Conservation (phyloP, 2,113 vertebrate genomes). For the Neolamprologus sp. region DNA sequence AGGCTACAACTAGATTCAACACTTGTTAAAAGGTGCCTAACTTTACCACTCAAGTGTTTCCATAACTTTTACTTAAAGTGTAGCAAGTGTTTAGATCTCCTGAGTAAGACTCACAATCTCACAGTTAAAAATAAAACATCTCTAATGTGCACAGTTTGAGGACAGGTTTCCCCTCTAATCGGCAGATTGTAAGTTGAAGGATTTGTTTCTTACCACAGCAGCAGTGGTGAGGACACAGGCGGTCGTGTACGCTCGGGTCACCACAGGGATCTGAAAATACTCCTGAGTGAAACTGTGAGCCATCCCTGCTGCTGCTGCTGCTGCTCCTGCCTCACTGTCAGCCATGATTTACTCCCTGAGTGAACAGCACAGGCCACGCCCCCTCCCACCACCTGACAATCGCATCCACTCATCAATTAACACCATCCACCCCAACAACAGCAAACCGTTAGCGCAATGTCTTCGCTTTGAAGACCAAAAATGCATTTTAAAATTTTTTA, state of each 20-base stretch:
- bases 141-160: accelerated
- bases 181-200: accelerated
- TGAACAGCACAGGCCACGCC: background rate
- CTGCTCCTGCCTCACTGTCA: background rate
- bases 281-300: conserved; percentile 65
- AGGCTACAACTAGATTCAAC: background rate
- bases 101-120: background rate
- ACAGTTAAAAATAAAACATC: background rate
- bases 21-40: background rate
- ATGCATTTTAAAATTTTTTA: accelerated
- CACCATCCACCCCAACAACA: background rate
- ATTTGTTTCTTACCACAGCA: conserved; percentile 83
- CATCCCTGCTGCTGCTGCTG: conserved; percentile 54
- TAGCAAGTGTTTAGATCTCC: background rate
- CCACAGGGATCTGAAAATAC: conserved; percentile 83
- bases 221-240: conserved; percentile 95
- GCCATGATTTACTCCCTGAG: background rate
- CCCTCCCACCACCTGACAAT: background rate
- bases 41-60: background rate
- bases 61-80: background rate
- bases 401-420: background rate
- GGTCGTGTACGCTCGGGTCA: conserved; percentile 91
- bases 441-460: accelerated
- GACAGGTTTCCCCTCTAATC: background rate
- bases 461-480: background rate